Percentiles rank a stretch among this genome's conserved stretches.
These are phyloP conservation scores for Galago senegalensis DNA, from an alignment of 2,797 vertebrate species.

Conservation along the genomic window DNA sequence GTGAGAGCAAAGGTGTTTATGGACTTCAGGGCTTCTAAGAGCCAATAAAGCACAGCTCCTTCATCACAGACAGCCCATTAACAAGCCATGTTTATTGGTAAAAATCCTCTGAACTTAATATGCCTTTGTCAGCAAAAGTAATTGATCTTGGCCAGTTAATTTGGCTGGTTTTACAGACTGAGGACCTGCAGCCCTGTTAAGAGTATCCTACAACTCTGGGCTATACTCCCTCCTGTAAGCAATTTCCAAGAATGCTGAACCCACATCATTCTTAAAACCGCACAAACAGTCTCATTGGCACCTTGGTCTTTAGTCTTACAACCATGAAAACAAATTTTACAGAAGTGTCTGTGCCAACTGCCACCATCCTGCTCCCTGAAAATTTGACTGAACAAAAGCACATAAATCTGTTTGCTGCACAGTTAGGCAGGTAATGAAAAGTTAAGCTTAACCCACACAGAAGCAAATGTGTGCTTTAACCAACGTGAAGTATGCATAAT, in stretches of 20 bases:
- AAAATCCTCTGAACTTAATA: conserved; percentile 84
- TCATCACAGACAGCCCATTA: conserved; percentile 87
- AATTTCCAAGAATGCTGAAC: background rate
- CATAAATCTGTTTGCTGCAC: background rate
- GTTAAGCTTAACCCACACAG: background rate
- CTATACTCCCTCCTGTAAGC: background rate
- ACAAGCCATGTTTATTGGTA: conserved; percentile 84
- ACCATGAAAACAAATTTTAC: background rate
- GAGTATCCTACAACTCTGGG: background rate
- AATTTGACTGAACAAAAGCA: background rate
- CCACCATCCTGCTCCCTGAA: background rate
- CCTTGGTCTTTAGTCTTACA: background rate
- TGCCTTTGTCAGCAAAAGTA: conserved; percentile 85
- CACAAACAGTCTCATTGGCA: background rate
- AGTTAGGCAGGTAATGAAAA: background rate
- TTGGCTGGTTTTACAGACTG: conserved; percentile 81
- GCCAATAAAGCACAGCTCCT: conserved; percentile 83
- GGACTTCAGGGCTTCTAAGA: conserved; percentile 79
- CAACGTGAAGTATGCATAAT: background rate
- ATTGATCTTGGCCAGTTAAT: conserved; percentile 85
- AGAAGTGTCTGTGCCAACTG: background rate
- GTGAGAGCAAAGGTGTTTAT: conserved; percentile 87
- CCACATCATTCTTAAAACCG: background rate
- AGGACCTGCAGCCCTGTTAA: conserved; percentile 60
- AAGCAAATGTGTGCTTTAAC: background rate